phyloP scores from a whole-genome alignment of 2,797 vertebrate species.

The Sebastes iracundus region DNA sequence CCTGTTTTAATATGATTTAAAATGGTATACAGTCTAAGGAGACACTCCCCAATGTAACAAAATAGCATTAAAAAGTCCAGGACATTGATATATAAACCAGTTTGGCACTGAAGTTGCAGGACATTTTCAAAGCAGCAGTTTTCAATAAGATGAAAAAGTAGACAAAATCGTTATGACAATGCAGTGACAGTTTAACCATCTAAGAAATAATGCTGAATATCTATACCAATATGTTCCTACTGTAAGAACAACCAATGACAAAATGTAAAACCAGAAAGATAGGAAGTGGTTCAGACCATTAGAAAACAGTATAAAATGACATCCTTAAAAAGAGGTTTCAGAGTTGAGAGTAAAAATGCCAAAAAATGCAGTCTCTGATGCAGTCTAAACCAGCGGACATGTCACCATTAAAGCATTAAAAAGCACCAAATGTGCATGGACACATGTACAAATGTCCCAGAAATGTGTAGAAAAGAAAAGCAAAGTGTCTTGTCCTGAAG shows the following conservation, averaged over 20 bases:
- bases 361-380: constrained; percentile 84
- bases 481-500: constrained; percentile 41
- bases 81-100: constrained; percentile 66
- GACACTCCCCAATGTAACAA: constrained; percentile 63
- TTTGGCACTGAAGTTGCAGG: constrained; percentile 80
- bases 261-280: constrained; percentile 74
- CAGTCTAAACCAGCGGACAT: constrained; percentile 84
- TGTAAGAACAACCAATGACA: constrained; percentile 77
- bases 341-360: constrained; percentile 84
- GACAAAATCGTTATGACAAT: constrained; percentile 66
- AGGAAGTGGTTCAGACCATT: constrained; percentile 78
- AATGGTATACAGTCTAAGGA: constrained; percentile 34
- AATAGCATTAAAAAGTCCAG: constrained; percentile 72
- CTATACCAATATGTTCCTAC: constrained; percentile 57
- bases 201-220: constrained; percentile 64
- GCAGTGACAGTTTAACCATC: constrained; percentile 60
- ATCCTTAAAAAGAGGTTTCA: constrained; percentile 84
- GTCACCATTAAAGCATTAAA: constrained; percentile 83
- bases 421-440: constrained; percentile 84
- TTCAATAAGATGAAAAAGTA: constrained; percentile 61
- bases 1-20: constrained; percentile 54
- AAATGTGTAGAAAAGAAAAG: constrained; percentile 73
- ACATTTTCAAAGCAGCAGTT: constrained; percentile 70
- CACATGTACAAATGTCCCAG: constrained; percentile 78
- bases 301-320: constrained; percentile 87